Conservation (phyloP, 1,140 invertebrate genomes). For the Euwallacea fornicatus region DNA sequence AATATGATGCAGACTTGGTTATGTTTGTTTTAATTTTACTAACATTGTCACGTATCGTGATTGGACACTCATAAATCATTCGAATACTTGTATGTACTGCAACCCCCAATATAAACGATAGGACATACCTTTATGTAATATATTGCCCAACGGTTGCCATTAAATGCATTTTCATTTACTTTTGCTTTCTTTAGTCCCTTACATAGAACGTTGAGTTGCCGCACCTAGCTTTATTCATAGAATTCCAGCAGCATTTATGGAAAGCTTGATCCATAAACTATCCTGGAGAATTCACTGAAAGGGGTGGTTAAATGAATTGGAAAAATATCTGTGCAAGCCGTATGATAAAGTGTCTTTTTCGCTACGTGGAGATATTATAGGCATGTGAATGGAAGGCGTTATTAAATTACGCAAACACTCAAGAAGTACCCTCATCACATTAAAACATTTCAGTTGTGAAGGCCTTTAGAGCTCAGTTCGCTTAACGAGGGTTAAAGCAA, state of each 20-base stretch:
- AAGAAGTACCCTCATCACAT: conserved; percentile 15
- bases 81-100: conserved; percentile 34
- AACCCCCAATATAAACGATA: conserved; percentile 36
- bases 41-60: too few species aligned
- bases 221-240: conserved; percentile 35
- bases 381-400: too few species aligned
- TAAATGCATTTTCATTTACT: conserved; percentile 41
- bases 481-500: conserved; percentile 24
- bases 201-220: conserved; percentile 18
- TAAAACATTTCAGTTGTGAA: conserved; percentile 17
- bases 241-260: conserved; percentile 29
- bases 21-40: too few species aligned
- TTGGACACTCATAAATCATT: conserved; percentile 1
- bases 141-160: conserved; percentile 34
- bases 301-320: conserved; percentile 14
- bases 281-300: conserved; percentile 10
- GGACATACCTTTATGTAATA: conserved; percentile 35
- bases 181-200: conserved; percentile 38
- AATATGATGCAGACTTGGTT: too few species aligned
- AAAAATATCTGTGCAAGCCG: conserved; percentile 1
- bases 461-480: conserved; percentile 31
- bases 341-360: background rate
- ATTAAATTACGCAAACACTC: conserved; percentile 30
- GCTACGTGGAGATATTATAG: background rate
- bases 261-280: conserved; percentile 18